These are phyloP conservation scores for Pinna nobilis DNA, from an alignment of 1,140 invertebrate genomes.

Conservation along the genomic window DNA sequence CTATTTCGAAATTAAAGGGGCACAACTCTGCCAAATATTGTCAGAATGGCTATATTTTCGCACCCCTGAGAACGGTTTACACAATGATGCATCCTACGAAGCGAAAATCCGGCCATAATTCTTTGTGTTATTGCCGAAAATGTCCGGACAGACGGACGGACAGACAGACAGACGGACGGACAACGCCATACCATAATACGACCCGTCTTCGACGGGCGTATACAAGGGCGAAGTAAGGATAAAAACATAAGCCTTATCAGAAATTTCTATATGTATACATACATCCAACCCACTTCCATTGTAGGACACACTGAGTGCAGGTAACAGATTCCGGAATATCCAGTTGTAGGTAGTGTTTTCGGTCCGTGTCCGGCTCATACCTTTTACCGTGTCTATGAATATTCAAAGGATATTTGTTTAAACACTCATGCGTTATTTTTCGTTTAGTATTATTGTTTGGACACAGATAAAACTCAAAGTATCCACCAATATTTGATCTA, in stretches of 20 bases:
- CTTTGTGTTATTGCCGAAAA: too few species aligned
- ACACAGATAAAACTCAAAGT: conserved; percentile 60
- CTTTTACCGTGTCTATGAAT: conserved; percentile 24
- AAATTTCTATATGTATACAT: conserved; percentile 39
- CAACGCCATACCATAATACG: too few species aligned
- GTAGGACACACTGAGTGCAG: conserved; percentile 90
- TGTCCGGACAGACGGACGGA: too few species aligned
- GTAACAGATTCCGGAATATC: conserved; percentile 85
- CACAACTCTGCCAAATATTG: too few species aligned
- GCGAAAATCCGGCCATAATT: too few species aligned
- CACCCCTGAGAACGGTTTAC: too few species aligned
- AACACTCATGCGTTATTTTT: conserved; percentile 50
- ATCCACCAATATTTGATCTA: conserved; percentile 52
- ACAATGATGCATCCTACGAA: too few species aligned
- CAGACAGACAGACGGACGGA: too few species aligned
- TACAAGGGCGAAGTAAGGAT: too few species aligned
- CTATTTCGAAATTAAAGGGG: too few species aligned
- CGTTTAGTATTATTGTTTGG: conserved; percentile 77
- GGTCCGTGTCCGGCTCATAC: conserved; percentile 11
- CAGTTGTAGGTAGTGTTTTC: conserved; percentile 24
- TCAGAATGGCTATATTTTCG: too few species aligned
- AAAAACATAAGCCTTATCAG: not conserved
- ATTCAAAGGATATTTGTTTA: conserved; percentile 35
- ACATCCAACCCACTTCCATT: conserved; percentile 93
- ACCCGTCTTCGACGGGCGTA: too few species aligned